Conservation (phyloP, 2,113 vertebrate species). For the Acrocephalus arundinaceus region DNA sequence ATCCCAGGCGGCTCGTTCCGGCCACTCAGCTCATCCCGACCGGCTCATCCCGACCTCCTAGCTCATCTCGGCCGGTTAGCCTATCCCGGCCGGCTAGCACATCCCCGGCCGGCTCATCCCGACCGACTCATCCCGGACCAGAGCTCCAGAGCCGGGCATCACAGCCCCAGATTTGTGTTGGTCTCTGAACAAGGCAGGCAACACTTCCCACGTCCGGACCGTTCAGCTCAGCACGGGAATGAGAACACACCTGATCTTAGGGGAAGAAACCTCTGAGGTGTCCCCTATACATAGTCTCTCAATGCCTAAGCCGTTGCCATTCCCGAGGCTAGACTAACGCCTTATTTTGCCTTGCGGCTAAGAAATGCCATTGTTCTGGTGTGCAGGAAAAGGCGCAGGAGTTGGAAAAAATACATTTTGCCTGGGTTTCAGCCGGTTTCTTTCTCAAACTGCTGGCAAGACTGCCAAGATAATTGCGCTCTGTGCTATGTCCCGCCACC, state of each 20-base stretch:
- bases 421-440: not conserved
- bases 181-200: not conserved
- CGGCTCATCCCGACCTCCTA: too few species aligned
- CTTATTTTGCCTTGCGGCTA: not conserved
- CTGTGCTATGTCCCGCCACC: not conserved
- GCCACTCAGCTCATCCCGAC: too few species aligned
- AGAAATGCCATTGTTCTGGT: not conserved
- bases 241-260: not conserved
- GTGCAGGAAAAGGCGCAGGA: not conserved
- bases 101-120: not conserved
- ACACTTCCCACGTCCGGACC: too few species aligned
- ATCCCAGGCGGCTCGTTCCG: too few species aligned
- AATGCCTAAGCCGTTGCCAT: too few species aligned
- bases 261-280: too few species aligned
- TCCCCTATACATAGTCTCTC: too few species aligned
- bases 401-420: not conserved
- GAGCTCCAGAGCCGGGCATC: too few species aligned
- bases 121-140: not conserved
- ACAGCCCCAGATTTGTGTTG: accelerated
- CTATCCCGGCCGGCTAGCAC: not conserved
- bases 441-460: not conserved
- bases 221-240: not conserved
- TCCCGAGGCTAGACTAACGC: not conserved
- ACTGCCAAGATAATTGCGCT: too few species aligned
- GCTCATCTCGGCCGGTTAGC: too few species aligned